These are phyloP conservation scores for Antedon mediterranea DNA, from an alignment of 53 echinoderm and acorn worm genomes.

Conservation along the genomic window DNA sequence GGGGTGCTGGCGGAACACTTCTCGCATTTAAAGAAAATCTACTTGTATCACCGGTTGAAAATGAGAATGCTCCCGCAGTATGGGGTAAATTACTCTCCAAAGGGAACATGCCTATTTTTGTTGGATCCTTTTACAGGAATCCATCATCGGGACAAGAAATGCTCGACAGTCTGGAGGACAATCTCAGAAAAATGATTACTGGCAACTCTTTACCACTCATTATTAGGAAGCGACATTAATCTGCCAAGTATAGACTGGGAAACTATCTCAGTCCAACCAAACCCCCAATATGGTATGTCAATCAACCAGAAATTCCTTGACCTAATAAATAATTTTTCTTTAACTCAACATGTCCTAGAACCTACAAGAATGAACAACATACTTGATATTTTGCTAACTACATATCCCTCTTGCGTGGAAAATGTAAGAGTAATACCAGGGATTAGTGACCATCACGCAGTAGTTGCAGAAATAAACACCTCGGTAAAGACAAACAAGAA, in stretches of 20 bases:
- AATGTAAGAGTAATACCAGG: constrained; percentile 12
- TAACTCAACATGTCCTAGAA: constrained; percentile 10
- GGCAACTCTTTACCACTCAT: constrained; percentile 8
- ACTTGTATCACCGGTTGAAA: constrained; percentile 4
- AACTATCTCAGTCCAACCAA: constrained; percentile 3
- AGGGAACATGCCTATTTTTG: constrained; percentile 9
- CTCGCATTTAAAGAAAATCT: constrained; percentile 4
- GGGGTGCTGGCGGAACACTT: neutral
- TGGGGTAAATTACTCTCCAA: constrained; percentile 18
- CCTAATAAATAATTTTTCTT: constrained; percentile 9
- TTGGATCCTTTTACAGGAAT: constrained; percentile 15
- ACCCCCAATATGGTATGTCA: constrained; percentile 11
- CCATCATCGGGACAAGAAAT: neutral
- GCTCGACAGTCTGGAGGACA: too few relatives aligned
- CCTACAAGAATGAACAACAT: constrained; percentile 11
- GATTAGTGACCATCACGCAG: constrained; percentile 36
- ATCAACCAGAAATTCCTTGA: constrained; percentile 17
- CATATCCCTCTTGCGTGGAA: constrained; percentile 12
- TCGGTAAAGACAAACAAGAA: constrained; percentile 16
- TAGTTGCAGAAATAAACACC: constrained; percentile 18
- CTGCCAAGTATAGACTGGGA: constrained; percentile 20
- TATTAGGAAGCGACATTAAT: constrained; percentile 11
- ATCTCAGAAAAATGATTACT: neutral
- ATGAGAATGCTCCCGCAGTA: neutral
- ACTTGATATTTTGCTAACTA: constrained; percentile 8